A percentile compares a stretch with the other conserved stretches of the same genome.
phyloP scores from a whole-genome alignment of 1,140 invertebrate genomes.

The Drosophila parabipectinata region DNA sequence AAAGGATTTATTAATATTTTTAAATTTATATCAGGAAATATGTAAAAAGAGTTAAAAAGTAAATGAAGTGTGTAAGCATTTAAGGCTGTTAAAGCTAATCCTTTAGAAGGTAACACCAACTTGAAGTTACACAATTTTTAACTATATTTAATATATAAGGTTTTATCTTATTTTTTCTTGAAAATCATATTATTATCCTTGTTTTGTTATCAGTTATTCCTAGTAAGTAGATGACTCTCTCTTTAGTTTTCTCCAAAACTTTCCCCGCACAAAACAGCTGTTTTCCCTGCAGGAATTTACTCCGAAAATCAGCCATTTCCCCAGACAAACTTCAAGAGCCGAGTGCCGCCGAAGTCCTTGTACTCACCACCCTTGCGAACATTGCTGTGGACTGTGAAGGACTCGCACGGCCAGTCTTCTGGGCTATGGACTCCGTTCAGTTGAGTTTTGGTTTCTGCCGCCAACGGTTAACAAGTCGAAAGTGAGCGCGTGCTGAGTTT shows the following conservation, averaged over 20 bases:
- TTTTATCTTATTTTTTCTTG: too few relatives aligned
- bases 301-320: conserved; percentile 53
- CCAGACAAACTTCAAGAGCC: conserved; percentile 15
- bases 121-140: too few relatives aligned
- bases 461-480: conserved; percentile 61
- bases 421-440: conserved; percentile 48
- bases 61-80: too few relatives aligned
- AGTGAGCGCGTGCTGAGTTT: conserved; percentile 39
- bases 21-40: too few relatives aligned
- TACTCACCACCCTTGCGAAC: conserved; percentile 62
- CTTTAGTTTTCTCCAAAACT: neutral
- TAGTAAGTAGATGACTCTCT: neutral
- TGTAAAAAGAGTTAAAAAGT: too few relatives aligned
- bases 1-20: neutral
- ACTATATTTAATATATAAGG: too few relatives aligned
- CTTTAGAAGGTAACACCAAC: too few relatives aligned
- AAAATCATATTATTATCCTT: neutral
- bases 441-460: conserved; percentile 80
- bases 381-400: conserved; percentile 31
- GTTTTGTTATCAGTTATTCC: neutral
- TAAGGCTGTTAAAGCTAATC: too few relatives aligned
- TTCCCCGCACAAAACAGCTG: conserved; percentile 57
- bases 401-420: conserved; percentile 24
- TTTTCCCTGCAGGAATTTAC: conserved; percentile 65
- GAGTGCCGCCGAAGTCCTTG: conserved; percentile 10